Evolutionary conservation across 2,888 invertebrate species (phyloP).

Genomic region (Girardia tigrina): DNA sequence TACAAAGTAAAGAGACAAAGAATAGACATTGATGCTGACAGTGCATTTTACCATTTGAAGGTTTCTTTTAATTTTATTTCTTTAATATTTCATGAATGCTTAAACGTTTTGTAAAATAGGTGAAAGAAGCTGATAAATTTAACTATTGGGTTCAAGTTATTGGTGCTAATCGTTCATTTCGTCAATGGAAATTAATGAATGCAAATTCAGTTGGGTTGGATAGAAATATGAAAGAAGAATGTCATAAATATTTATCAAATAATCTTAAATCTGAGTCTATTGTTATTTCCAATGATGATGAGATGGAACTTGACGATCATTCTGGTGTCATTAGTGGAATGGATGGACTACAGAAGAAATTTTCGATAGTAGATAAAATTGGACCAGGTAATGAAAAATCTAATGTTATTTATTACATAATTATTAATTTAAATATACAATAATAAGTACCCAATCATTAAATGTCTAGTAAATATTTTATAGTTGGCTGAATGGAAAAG

Average conservation of each 20-base stretch:
- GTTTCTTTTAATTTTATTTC: background rate
- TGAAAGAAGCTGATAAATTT: background rate
- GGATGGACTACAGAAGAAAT: too few relatives aligned
- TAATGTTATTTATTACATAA: background rate
- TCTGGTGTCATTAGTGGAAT: too few relatives aligned
- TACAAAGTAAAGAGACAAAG: constrained; percentile 62
- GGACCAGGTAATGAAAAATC: background rate
- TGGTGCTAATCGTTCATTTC: background rate
- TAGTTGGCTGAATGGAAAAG: too few relatives aligned
- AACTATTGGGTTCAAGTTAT: background rate
- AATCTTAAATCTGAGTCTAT: background rate
- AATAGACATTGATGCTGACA: constrained; percentile 34
- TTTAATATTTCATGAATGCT: background rate
- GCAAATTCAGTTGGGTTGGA: background rate
- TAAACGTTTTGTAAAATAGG: background rate
- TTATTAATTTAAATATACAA: too few relatives aligned
- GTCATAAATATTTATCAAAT: background rate
- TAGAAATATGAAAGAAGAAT: background rate
- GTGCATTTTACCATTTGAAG: constrained; percentile 24
- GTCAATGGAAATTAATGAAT: constrained; percentile 3
- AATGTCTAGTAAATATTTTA: too few relatives aligned
- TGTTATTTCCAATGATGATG: background rate
- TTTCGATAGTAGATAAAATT: background rate
- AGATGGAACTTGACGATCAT: too few relatives aligned
- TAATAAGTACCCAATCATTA: too few relatives aligned